Evolutionary conservation across 2,113 vertebrate species (phyloP).

Genomic region (Petrocephalus microphthalmus): DNA sequence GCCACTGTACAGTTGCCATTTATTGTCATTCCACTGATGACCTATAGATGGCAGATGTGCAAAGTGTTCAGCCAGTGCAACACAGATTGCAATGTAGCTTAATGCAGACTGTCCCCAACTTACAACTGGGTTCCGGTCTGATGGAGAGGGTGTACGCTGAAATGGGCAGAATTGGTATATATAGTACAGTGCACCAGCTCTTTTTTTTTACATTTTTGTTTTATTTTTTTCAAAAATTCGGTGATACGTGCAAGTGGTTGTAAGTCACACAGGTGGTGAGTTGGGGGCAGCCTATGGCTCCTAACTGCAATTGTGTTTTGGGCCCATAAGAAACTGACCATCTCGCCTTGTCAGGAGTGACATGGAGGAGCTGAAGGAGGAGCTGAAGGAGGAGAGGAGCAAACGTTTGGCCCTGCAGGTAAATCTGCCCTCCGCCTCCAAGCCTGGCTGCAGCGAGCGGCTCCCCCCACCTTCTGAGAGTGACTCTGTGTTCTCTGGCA

Average conservation of each 20-base stretch:
- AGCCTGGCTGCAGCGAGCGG: neutral
- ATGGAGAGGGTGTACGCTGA: neutral
- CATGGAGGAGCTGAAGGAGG: constrained; percentile 64
- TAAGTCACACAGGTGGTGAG: neutral
- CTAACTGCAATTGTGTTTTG: neutral
- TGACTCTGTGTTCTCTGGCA: constrained; percentile 30
- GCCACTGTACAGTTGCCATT: neutral
- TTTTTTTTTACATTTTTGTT: too few species aligned
- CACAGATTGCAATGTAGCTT: neutral
- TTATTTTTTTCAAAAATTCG: too few species aligned
- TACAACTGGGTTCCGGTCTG: too few species aligned
- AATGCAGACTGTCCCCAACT: too few species aligned
- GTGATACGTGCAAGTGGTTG: neutral
- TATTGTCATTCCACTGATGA: neutral
- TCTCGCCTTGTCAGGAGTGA: constrained; percentile 49
- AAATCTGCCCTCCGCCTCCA: neutral
- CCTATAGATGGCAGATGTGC: neutral
- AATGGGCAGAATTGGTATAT: too few species aligned
- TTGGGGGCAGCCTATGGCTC: neutral
- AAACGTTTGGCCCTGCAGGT: constrained; percentile 59
- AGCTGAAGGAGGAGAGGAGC: constrained; percentile 53
- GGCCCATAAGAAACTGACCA: neutral
- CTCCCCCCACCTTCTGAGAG: neutral
- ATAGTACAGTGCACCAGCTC: neutral
- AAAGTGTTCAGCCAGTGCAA: neutral